A percentile compares a stretch with the other conserved stretches of the same genome.
Conservation (phyloP, 1,140 invertebrate species). For the Drosophila biarmipes region DNA sequence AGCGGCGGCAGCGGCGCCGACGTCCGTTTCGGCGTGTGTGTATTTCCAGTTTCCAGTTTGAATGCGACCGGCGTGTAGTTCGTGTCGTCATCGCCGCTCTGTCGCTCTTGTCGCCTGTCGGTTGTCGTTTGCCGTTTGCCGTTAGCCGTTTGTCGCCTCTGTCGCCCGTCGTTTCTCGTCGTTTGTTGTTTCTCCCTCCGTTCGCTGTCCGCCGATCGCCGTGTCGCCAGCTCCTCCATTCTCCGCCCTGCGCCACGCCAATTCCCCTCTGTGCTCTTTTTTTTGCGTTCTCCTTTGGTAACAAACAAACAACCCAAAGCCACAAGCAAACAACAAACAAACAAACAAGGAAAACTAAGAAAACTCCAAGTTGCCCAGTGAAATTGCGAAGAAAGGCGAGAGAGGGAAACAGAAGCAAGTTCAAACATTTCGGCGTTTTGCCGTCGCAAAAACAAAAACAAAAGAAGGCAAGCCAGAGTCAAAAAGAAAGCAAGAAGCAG, state of each 20-base stretch:
- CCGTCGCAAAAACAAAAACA: constrained; percentile 70
- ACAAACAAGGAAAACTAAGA: constrained; percentile 1
- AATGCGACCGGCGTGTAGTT: constrained; percentile 84
- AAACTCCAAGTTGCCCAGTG: constrained; percentile 15
- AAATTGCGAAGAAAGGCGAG: constrained; percentile 21
- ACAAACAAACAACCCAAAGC: not conserved
- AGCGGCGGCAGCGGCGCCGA: constrained; percentile 35
- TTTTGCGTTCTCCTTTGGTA: constrained; percentile 9
- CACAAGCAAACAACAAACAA: constrained; percentile 5
- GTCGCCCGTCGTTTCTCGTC: constrained; percentile 13
- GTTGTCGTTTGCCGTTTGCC: constrained; percentile 3
- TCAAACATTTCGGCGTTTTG: constrained; percentile 48
- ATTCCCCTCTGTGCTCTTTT: constrained; percentile 8
- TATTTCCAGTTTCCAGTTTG: constrained; percentile 77
- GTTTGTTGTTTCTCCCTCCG: constrained; percentile 10
- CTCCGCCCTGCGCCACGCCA: not conserved
- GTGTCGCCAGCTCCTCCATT: not conserved
- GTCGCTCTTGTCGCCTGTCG: constrained; percentile 14
- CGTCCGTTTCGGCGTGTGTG: constrained; percentile 56
- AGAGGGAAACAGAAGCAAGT: constrained; percentile 21
- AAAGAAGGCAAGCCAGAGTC: constrained; percentile 28
- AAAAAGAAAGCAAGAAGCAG: constrained; percentile 10
- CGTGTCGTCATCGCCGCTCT: constrained; percentile 68
- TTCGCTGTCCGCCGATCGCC: constrained; percentile 9
- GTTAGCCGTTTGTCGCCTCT: constrained; percentile 24